Percentiles rank a stretch among this genome's conserved stretches.
Conservation (phyloP, 1,140 invertebrate genomes). For the Caenorhabditis inopinata region DNA sequence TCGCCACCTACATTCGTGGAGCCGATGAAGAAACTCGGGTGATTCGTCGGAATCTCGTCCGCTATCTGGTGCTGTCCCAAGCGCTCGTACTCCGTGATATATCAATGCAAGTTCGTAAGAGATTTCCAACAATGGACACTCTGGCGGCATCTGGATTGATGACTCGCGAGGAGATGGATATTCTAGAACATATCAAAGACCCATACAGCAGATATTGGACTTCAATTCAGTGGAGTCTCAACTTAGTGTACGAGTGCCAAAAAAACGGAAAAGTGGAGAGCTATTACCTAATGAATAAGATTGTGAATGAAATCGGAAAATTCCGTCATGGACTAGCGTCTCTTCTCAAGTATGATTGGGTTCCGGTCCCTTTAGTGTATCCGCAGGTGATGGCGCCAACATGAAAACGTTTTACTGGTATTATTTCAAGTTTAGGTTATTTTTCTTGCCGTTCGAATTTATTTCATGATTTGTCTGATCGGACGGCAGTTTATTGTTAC, state of each 20-base stretch:
- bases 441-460: slow-evolving; percentile 41
- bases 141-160: slow-evolving; percentile 38
- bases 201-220: slow-evolving; percentile 44
- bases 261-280: slow-evolving; percentile 28
- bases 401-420: neutral
- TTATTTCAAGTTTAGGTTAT: slow-evolving; percentile 81
- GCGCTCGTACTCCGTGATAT: slow-evolving; percentile 57
- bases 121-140: slow-evolving; percentile 45
- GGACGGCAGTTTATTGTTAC: slow-evolving; percentile 48
- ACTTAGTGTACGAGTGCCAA: slow-evolving; percentile 44
- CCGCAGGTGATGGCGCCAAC: slow-evolving; percentile 71
- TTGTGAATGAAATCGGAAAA: slow-evolving; percentile 38
- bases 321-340: slow-evolving; percentile 40
- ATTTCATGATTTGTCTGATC: slow-evolving; percentile 47
- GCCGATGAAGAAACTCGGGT: slow-evolving; percentile 33
- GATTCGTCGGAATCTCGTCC: slow-evolving; percentile 44
- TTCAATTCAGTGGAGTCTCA: slow-evolving; percentile 40
- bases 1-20: slow-evolving; percentile 48
- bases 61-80: slow-evolving; percentile 44
- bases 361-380: slow-evolving; percentile 71
- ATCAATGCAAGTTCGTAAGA: slow-evolving; percentile 54
- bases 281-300: slow-evolving; percentile 38
- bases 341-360: slow-evolving; percentile 68
- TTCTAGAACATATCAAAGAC: slow-evolving; percentile 38
- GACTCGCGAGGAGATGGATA: slow-evolving; percentile 42